phyloP scores from a whole-genome alignment of 1,140 invertebrate genomes.

The Drosophila pseudoobscura region DNA sequence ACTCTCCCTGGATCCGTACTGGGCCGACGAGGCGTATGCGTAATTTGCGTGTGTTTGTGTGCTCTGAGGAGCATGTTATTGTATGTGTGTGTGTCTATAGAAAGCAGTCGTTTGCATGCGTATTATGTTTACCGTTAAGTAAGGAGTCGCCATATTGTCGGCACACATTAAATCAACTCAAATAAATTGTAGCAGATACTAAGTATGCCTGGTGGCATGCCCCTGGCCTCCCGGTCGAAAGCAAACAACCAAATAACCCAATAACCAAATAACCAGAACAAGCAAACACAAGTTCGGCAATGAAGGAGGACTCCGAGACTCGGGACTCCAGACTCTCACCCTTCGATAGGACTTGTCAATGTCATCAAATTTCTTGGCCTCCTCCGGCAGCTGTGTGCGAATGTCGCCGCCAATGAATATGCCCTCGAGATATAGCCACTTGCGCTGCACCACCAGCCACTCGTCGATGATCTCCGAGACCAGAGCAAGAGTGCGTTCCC shows the following conservation, averaged over 20 bases:
- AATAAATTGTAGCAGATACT: constrained; percentile 75
- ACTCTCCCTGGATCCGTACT: background rate
- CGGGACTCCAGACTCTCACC: constrained; percentile 81
- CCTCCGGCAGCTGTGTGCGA: constrained; percentile 91
- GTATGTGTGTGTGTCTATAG: constrained; percentile 13
- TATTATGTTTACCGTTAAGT: constrained; percentile 83
- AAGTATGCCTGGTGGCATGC: constrained; percentile 19
- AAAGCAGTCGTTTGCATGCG: constrained; percentile 77
- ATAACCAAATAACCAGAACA: constrained; percentile 43
- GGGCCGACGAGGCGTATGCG: constrained; percentile 62
- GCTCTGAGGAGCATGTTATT: constrained; percentile 4
- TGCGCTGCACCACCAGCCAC: constrained; percentile 92
- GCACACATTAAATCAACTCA: constrained; percentile 77
- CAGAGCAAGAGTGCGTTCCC: constrained; percentile 91
- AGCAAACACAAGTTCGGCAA: constrained; percentile 33
- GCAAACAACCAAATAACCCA: constrained; percentile 27
- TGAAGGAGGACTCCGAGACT: constrained; percentile 4
- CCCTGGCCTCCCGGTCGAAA: constrained; percentile 25
- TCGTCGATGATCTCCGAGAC: constrained; percentile 93
- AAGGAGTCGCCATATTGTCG: constrained; percentile 82
- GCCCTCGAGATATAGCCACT: constrained; percentile 95
- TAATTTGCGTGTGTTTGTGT: constrained; percentile 33
- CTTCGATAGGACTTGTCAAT: constrained; percentile 91
- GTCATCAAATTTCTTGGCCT: constrained; percentile 94
- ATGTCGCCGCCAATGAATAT: constrained; percentile 96